Conservation (phyloP, 2,888 invertebrate genomes). For the Peribatodes rhomboidaria region DNA sequence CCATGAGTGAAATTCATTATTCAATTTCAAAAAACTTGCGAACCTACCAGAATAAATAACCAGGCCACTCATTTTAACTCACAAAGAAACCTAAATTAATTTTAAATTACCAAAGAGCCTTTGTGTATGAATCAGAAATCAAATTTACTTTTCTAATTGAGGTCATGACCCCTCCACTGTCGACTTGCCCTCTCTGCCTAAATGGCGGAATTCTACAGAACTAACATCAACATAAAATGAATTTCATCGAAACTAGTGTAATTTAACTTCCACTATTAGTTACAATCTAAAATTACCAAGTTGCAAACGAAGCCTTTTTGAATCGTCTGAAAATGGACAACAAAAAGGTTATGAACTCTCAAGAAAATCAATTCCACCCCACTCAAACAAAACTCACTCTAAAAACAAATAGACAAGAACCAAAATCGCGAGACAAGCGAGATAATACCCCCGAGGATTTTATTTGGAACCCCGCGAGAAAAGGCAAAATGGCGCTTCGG, state of each 20-base stretch:
- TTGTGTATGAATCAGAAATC: background rate
- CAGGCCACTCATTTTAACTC: background rate
- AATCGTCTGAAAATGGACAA: background rate
- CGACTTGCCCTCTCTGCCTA: background rate
- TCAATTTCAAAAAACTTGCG: background rate
- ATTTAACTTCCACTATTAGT: background rate
- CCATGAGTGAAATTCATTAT: background rate
- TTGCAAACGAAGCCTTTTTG: background rate
- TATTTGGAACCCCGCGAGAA: constrained; percentile 69
- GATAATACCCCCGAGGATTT: constrained; percentile 48
- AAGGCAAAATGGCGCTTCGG: constrained; percentile 69
- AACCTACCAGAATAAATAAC: background rate
- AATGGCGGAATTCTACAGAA: background rate
- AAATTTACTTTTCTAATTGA: constrained; percentile 18
- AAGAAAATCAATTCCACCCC: constrained; percentile 21
- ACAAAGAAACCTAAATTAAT: background rate
- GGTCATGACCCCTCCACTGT: constrained; percentile 41
- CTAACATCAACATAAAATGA: background rate
- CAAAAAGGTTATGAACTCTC: constrained; percentile 18
- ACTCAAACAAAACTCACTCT: constrained; percentile 29
- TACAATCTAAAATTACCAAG: background rate
- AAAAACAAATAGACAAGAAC: constrained; percentile 31
- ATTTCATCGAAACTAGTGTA: background rate
- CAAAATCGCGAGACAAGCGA: constrained; percentile 34
- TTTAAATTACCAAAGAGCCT: background rate